Conservation (phyloP, 1,140 invertebrate genomes). For the Campoletis sonorensis region DNA sequence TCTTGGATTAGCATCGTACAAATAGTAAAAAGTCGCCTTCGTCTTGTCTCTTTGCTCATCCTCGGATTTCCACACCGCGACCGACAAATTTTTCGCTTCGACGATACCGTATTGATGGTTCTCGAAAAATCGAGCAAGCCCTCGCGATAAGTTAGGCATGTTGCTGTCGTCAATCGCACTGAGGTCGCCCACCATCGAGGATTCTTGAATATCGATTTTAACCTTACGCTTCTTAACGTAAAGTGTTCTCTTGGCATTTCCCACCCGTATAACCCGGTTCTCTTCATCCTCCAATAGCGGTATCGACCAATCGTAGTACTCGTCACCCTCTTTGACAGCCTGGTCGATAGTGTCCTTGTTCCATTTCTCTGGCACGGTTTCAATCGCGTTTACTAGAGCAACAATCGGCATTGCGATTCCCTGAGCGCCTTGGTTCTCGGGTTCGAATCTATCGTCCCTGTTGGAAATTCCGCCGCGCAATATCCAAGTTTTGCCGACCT, state of each 20-base stretch:
- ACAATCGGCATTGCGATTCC: slow-evolving; percentile 66
- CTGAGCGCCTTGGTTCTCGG: slow-evolving; percentile 63
- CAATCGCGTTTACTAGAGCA: slow-evolving; percentile 59
- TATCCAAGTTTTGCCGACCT: slow-evolving; percentile 66
- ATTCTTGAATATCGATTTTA: slow-evolving; percentile 63
- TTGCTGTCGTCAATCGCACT: slow-evolving; percentile 40
- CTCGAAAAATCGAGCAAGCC: slow-evolving; percentile 63
- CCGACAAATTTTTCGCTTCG: slow-evolving; percentile 54
- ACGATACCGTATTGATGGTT: slow-evolving; percentile 63
- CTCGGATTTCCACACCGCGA: slow-evolving; percentile 66
- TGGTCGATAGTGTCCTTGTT: slow-evolving; percentile 58
- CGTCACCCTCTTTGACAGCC: slow-evolving; percentile 62
- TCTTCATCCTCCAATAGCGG: slow-evolving; percentile 49
- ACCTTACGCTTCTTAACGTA: slow-evolving; percentile 65
- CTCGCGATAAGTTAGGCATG: slow-evolving; percentile 52
- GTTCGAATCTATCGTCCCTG: slow-evolving; percentile 61
- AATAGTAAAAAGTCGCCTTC: slow-evolving; percentile 61
- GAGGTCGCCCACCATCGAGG: slow-evolving; percentile 57
- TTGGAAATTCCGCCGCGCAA: slow-evolving; percentile 63
- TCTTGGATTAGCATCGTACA: slow-evolving; percentile 64
- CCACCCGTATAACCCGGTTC: slow-evolving; percentile 51
- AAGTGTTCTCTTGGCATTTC: slow-evolving; percentile 61
- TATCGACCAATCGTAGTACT: slow-evolving; percentile 68
- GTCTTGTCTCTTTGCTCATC: slow-evolving; percentile 62
- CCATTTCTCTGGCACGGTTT: slow-evolving; percentile 62